Conservation (phyloP, 92 coral and sea anemone species). For the Galaxea fascicularis region DNA sequence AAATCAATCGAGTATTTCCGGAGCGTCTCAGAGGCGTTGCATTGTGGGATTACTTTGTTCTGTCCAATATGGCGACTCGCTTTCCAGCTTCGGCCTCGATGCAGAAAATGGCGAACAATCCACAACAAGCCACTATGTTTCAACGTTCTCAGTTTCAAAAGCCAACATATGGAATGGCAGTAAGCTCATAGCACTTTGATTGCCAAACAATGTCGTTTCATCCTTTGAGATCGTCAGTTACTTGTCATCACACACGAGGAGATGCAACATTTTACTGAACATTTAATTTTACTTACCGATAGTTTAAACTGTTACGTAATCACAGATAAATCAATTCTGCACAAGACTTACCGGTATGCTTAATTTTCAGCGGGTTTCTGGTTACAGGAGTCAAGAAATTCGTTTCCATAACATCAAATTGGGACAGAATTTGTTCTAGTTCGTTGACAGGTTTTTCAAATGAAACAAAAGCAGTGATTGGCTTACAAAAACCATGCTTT, state of each 20-base stretch:
- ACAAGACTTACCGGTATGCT: no score
- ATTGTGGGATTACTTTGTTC: slow-evolving; percentile 71
- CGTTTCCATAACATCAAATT: no score
- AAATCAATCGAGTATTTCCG: background rate
- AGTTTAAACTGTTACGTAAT: no score
- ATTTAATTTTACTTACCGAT: no score
- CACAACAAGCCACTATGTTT: slow-evolving; percentile 85
- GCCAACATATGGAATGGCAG: slow-evolving; percentile 84
- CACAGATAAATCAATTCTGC: no score
- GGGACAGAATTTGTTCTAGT: no score
- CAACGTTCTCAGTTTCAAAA: slow-evolving; percentile 87
- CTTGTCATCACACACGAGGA: background rate
- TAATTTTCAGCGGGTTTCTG: no score
- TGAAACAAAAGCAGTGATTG: no score
- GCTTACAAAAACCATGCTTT: no score
- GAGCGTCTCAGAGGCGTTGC: slow-evolving; percentile 11
- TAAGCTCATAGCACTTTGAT: slow-evolving; percentile 26
- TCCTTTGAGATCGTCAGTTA: background rate
- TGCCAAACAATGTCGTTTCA: background rate
- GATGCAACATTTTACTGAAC: background rate
- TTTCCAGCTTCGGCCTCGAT: slow-evolving; percentile 91
- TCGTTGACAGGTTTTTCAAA: no score
- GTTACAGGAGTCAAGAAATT: no score
- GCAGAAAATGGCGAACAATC: slow-evolving; percentile 94
- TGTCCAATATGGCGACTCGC: slow-evolving; percentile 90